A percentile compares a stretch with the other conserved stretches of the same genome.
Conservation (phyloP, 2,113 vertebrate species). For the Piaya cayana region DNA sequence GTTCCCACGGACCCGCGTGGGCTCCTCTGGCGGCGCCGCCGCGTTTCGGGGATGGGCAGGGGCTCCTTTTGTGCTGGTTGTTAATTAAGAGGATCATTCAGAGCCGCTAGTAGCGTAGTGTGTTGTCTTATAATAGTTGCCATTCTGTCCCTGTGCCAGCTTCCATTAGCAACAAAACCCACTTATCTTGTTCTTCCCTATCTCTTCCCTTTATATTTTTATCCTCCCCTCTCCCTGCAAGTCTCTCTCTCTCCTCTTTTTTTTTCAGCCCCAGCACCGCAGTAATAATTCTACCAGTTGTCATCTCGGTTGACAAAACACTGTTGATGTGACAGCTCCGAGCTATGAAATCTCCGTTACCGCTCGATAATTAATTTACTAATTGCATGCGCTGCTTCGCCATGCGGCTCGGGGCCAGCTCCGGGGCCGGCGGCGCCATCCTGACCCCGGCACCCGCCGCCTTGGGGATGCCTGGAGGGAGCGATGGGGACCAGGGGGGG, state of each 20-base stretch:
- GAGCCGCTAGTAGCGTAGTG: conserved; percentile 52
- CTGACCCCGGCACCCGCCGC: neutral
- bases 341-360: conserved; percentile 60
- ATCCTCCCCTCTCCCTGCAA: conserved; percentile 40
- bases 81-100: conserved; percentile 70
- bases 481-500: neutral
- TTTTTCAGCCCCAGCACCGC: conserved; percentile 24
- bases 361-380: conserved; percentile 67
- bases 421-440: neutral
- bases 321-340: conserved; percentile 69
- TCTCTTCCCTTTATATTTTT: conserved; percentile 68
- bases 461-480: neutral
- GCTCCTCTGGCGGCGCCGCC: neutral
- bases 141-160: conserved; percentile 61
- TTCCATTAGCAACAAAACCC: conserved; percentile 74
- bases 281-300: conserved; percentile 63
- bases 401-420: neutral
- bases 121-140: conserved; percentile 59
- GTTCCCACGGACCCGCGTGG: neutral
- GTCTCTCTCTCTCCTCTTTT: conserved; percentile 32
- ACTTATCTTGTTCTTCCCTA: conserved; percentile 73
- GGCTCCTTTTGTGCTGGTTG: conserved; percentile 42
- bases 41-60: neutral
- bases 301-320: conserved; percentile 65
- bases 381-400: conserved; percentile 36